These are phyloP conservation scores for Aphidoletes aphidimyza DNA, from an alignment of 2,888 invertebrate genomes.

Conservation along the genomic window DNA sequence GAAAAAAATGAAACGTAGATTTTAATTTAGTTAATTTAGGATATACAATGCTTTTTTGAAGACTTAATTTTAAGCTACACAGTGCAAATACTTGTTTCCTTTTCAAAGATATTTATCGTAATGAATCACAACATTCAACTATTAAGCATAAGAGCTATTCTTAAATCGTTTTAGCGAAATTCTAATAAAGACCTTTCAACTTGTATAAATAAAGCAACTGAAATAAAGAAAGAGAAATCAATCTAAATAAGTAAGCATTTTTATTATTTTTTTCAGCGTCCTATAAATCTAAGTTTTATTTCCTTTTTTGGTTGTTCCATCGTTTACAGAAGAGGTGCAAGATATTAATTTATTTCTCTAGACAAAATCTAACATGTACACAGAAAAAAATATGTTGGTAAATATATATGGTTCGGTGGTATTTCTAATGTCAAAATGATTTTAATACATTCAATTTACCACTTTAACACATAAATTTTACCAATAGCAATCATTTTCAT, in stretches of 20 bases:
- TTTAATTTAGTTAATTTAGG: neutral
- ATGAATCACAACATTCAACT: slow-evolving; percentile 23
- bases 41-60: slow-evolving; percentile 2
- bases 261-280: neutral
- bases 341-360: too few relatives aligned
- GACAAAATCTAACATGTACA: too few relatives aligned
- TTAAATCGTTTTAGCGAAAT: slow-evolving; percentile 7
- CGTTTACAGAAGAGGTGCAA: too few relatives aligned
- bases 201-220: slow-evolving; percentile 6
- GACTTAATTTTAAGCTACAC: slow-evolving; percentile 30
- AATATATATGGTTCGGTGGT: too few relatives aligned
- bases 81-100: slow-evolving; percentile 43
- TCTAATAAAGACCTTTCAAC: neutral
- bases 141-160: neutral
- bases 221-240: neutral
- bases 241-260: neutral
- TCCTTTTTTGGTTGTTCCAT: too few relatives aligned
- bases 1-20: neutral
- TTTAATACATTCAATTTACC: too few relatives aligned
- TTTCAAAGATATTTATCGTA: slow-evolving; percentile 47
- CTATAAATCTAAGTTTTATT: too few relatives aligned
- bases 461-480: too few relatives aligned
- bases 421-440: too few relatives aligned
- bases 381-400: too few relatives aligned
- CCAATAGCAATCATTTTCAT: too few relatives aligned